Percentiles rank a stretch among this genome's conserved stretches.
Conservation (phyloP, 35 echinoderm and acorn worm genomes). For the Heliocidaris erythrogramma region DNA sequence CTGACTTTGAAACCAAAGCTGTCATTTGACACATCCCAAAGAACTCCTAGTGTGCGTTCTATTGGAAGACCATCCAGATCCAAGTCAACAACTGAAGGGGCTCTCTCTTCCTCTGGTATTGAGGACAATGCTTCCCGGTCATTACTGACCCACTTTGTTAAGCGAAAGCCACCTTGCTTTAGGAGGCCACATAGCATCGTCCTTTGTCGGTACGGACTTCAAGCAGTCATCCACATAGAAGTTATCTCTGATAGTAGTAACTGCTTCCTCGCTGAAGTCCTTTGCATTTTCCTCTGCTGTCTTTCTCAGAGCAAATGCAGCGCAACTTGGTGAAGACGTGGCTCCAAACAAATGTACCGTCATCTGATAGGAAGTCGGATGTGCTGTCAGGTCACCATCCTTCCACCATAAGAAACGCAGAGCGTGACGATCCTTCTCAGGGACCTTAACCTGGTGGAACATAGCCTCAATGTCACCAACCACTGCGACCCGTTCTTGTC, state of each 20-base stretch:
- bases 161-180: slow-evolving; percentile 10
- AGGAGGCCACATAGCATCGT: slow-evolving; percentile 18
- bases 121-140: slow-evolving; percentile 41
- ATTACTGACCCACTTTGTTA: slow-evolving; percentile 51
- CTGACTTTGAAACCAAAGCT: slow-evolving; percentile 56
- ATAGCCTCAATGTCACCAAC: slow-evolving; percentile 62
- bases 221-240: slow-evolving; percentile 74
- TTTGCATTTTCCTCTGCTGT: slow-evolving; percentile 47
- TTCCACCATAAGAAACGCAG: slow-evolving; percentile 69
- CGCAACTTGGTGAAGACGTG: slow-evolving; percentile 62
- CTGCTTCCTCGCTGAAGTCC: slow-evolving; percentile 27
- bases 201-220: slow-evolving; percentile 44
- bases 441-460: slow-evolving; percentile 67
- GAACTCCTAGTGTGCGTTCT: slow-evolving; percentile 47
- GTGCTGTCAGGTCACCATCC: slow-evolving; percentile 36
- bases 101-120: slow-evolving; percentile 44
- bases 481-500: slow-evolving; percentile 47
- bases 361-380: slow-evolving; percentile 47
- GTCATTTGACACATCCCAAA: slow-evolving; percentile 53
- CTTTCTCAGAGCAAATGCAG: slow-evolving; percentile 53
- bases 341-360: slow-evolving; percentile 52
- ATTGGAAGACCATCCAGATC: slow-evolving; percentile 36
- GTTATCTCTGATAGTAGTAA: slow-evolving; percentile 34
- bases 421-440: slow-evolving; percentile 20
- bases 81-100: background rate